Evolutionary conservation across 2,797 vertebrate species (phyloP).

Genomic region (Strix occidentalis): DNA sequence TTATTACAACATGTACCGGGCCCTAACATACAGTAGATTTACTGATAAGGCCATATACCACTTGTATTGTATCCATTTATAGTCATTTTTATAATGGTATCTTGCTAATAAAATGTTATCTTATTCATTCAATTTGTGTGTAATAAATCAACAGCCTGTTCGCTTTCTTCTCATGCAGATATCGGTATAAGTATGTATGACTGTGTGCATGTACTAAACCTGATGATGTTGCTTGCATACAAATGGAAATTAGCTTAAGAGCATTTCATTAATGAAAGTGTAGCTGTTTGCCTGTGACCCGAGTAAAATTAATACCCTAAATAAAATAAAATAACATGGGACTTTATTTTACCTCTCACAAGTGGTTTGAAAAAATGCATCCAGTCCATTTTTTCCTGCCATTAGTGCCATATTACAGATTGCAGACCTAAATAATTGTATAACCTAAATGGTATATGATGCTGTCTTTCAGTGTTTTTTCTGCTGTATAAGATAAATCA

Average conservation of each 20-base stretch:
- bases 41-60: conserved; percentile 72
- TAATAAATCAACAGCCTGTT: conserved; percentile 77
- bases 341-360: conserved; percentile 32
- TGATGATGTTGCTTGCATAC: conserved; percentile 73
- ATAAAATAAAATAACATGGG: conserved; percentile 53
- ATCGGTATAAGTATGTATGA: conserved; percentile 46
- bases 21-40: conserved; percentile 73
- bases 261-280: conserved; percentile 75
- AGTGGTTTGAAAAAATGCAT: conserved; percentile 31
- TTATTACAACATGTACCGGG: conserved; percentile 65
- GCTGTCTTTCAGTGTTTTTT: background rate
- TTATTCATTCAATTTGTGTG: conserved; percentile 77
- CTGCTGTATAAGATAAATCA: background rate
- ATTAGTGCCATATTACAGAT: background rate
- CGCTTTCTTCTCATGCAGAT: conserved; percentile 62
- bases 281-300: conserved; percentile 58
- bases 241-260: conserved; percentile 77
- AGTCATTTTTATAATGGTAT: conserved; percentile 77
- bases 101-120: conserved; percentile 81
- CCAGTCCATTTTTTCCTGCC: background rate
- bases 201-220: conserved; percentile 65
- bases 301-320: conserved; percentile 72
- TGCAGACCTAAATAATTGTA: conserved; percentile 23
- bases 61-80: conserved; percentile 72
- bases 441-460: background rate